phyloP scores from a whole-genome alignment of 35 echinoderm and acorn worm genomes.

The Antedon bifida region DNA sequence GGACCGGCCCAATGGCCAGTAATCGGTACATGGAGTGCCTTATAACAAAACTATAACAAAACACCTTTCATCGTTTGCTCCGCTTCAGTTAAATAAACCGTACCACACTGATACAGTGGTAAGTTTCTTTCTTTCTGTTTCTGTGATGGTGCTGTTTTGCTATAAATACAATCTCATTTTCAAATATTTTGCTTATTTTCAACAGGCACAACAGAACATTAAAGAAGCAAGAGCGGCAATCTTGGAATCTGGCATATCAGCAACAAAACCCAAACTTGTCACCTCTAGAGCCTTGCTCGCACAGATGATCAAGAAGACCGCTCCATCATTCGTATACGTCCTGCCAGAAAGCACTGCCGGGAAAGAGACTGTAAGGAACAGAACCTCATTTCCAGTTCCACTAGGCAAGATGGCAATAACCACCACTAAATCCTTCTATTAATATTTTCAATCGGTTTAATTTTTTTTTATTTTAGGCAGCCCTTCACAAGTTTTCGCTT shows the following conservation, averaged over 20 bases:
- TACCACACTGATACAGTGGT: conserved; percentile 29
- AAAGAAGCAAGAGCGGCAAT: background rate
- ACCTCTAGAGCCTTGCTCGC: background rate
- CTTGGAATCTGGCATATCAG: background rate
- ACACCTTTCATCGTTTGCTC: background rate
- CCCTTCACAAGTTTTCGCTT: too few relatives aligned
- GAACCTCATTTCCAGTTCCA: background rate
- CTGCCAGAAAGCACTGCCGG: background rate
- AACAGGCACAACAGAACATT: background rate
- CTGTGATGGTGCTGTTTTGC: background rate
- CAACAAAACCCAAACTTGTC: background rate
- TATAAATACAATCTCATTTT: background rate
- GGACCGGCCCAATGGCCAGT: conserved; percentile 24
- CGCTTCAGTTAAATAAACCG: conserved; percentile 40
- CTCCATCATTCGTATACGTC: background rate
- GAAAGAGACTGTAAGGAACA: background rate
- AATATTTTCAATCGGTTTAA: too few relatives aligned
- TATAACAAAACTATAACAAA: conserved; percentile 28
- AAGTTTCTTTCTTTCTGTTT: background rate
- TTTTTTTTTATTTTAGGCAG: too few relatives aligned
- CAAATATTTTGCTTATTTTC: background rate
- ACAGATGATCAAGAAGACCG: background rate
- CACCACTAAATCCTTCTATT: too few relatives aligned
- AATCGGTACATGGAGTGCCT: conserved; percentile 38
- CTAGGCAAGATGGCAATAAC: background rate